Percentiles rank a stretch among this genome's conserved stretches.
phyloP scores from a whole-genome alignment of 2,888 invertebrate species.

The Galeruca laticollis region DNA sequence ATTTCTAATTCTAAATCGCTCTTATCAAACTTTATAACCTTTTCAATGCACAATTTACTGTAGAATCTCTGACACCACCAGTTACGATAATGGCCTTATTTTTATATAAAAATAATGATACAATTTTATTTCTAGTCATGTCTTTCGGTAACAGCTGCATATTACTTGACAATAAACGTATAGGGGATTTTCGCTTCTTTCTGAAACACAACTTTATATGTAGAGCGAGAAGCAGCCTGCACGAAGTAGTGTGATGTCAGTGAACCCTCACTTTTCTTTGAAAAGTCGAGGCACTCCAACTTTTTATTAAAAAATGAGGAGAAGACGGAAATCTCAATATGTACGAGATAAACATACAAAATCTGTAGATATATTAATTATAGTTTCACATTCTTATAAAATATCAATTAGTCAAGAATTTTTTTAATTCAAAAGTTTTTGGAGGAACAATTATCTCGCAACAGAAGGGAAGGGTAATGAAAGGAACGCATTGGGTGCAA shows the following conservation, averaged over 20 bases:
- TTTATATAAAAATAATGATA: conserved; percentile 36
- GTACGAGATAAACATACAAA: not conserved
- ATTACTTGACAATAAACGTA: conserved; percentile 39
- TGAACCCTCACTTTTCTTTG: conserved; percentile 31
- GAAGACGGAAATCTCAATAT: not conserved
- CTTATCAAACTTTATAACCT: not conserved
- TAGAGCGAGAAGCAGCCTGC: conserved; percentile 21
- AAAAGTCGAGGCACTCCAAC: conserved; percentile 22
- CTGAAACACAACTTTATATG: conserved; percentile 36
- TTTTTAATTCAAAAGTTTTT: too few relatives aligned
- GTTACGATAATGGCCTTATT: conserved; percentile 28
- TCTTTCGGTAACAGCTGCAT: conserved; percentile 42
- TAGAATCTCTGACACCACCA: not conserved
- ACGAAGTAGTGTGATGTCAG: conserved; percentile 25
- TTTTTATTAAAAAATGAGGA: conserved; percentile 17
- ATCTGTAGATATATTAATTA: not conserved
- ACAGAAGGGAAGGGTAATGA: too few relatives aligned
- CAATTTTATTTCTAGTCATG: conserved; percentile 41
- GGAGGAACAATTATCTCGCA: too few relatives aligned
- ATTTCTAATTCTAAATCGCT: not conserved
- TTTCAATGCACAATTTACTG: not conserved
- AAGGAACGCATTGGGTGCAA: too few relatives aligned
- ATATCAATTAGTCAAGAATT: too few relatives aligned
- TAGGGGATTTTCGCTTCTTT: conserved; percentile 31
- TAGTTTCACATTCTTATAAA: too few relatives aligned